Evolutionary conservation across 1,140 invertebrate genomes (phyloP), one percentile per base, ranked within the genome.

Genomic region (Trissolcus basalis): DNA sequence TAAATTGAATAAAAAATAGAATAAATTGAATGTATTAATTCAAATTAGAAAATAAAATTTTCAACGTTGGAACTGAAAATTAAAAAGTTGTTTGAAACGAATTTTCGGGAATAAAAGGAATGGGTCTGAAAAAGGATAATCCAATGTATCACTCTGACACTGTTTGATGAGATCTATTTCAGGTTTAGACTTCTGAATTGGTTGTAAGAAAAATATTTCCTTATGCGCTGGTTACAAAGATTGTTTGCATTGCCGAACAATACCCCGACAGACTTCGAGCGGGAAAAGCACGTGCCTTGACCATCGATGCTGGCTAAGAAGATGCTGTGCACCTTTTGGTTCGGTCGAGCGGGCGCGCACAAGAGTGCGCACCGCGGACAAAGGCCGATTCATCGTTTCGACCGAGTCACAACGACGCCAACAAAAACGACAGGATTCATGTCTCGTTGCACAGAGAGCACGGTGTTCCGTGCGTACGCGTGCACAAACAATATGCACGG

Each of bases 361-460:
- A 71, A 60, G 19, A 61, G 12, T n/a, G n/a, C n/a, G n/a, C n/a
- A n/a, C n/a, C n/a, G n/a, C 56, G 58, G 74, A 77, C 71, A 77
- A 77, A 77, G 70, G 69, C 65, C 69, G 72, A 79, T 79, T 79
- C 77, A 76, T 73, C 69, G 73, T 81, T 79, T 77, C 77, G 78
- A 6, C 65, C 67, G 47, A 78, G 78, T 86, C 79, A 27, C 19
- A 27, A n/a, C n/a, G n/a, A n/a, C n/a, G 55, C 43, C 70, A 82
- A 86, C 85, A 87, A 86, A 88, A 88, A 87, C 82, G 83, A 83
- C 87, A 87, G 87, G 87, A 88, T 87, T 85, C 83, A 85, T 87
- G 87, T 87, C 81, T 87, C 84, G 86, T 80, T 87, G 86, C 80
- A 74, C 86, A 83, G 71, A 60, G 6, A 27, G 69, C 60, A 65